Base-by-base conservation (phyloP, 2,888 invertebrate species). In the Ametastegia equiseti region DNA sequence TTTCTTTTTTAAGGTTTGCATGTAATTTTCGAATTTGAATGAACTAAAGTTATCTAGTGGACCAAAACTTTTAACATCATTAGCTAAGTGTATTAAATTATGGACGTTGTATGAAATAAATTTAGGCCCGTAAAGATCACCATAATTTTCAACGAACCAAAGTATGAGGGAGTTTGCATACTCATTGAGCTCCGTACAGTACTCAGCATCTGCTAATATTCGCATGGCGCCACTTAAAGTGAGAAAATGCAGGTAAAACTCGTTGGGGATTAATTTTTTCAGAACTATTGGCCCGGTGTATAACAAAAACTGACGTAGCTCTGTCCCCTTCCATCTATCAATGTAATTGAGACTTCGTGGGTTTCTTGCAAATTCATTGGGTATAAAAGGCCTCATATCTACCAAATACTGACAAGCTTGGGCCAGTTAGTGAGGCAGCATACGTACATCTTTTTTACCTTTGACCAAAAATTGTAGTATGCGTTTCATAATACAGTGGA, bases 1-100 rank as follows among this genome's bases (percentile, higher is more conserved):
- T 27, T 69, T 82, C 78, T 83, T 27, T 63, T 30, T 63, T 5
- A 63, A 6, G 30, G 30, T 63, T 27, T 63, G 60, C 60, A 63
- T 84, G 57, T 80, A 84, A 75, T 81, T 85, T 82, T 85, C 86
- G 73, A 82, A 86, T 63, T 83, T 81, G 54, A 85, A 85, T 1
- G 84, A 82, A 78, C 86, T 85, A 65, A 87, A 86, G 27, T 81
- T 73, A 60, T 87, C 85, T 54, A 87, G 69, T 13, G 33, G n/a
- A 6, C 85, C 86, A 81, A 67, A 83, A 6, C 73, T 81, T 81
- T 83, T 81, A 9, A 81, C 84, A 60, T 85, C 84, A 73, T 82
- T 45, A 13, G 83, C 67, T 13, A 86, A 65, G 82, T 87, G 86
- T 42, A 86, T 80, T 36, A 86, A 80, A 82, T 84, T 85, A 60